Conservation (phyloP, 2,797 vertebrate genomes). For the Liparis tanakae region DNA sequence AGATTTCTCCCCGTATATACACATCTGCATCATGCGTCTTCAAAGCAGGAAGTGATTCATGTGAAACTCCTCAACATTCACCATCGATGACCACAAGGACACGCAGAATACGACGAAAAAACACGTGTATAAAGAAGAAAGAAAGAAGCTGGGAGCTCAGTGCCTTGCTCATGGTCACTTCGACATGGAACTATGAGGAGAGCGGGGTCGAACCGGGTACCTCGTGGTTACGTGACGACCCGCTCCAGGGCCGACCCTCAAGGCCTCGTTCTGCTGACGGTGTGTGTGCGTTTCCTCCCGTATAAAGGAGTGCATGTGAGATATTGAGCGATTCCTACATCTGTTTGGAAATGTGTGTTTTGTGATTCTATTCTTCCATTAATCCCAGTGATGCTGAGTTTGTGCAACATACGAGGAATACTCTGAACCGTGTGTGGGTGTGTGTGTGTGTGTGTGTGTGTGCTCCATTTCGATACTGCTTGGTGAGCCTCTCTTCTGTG, state of each 20-base stretch:
- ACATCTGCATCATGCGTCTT: neutral
- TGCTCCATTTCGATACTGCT: conserved; percentile 29
- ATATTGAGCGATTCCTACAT: conserved; percentile 39
- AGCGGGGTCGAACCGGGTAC: no score
- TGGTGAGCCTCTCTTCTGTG: conserved; percentile 24
- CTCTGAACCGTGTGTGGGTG: conserved; percentile 44
- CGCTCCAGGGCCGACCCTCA: conserved; percentile 6
- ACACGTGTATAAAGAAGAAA: neutral
- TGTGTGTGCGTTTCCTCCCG: conserved; percentile 15
- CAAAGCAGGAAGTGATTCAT: neutral
- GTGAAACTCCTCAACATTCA: neutral
- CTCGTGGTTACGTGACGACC: no score
- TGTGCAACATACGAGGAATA: conserved; percentile 62
- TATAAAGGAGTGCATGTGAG: conserved; percentile 46
- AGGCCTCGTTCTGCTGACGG: conserved; percentile 23
- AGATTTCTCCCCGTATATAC: neutral
- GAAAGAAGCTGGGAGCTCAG: no score
- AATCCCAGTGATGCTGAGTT: conserved; percentile 76
- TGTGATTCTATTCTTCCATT: conserved; percentile 62
- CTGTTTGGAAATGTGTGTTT: conserved; percentile 53
- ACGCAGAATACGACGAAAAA: neutral
- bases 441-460: conserved; percentile 28
- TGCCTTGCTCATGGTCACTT: no score
- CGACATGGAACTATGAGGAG: no score
- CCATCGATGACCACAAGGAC: neutral